Evolutionary conservation across 2,113 vertebrate species (phyloP).

Genomic region (Lethenteron camtschaticum): DNA sequence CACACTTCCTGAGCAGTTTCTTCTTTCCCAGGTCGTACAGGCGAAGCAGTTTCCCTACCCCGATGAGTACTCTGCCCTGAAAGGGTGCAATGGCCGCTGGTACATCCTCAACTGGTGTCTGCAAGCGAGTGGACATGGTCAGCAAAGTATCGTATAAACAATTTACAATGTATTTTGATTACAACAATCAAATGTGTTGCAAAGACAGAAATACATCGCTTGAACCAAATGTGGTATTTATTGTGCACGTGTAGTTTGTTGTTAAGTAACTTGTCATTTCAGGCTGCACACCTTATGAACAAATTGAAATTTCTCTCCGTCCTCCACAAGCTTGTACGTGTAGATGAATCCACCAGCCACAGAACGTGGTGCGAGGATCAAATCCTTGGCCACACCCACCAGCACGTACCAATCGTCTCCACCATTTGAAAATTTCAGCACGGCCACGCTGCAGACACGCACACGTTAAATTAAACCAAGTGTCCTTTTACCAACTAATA

Average conservation of each 20-base stretch:
- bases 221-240: not conserved
- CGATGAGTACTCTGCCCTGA: slow-evolving; percentile 65
- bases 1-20: slow-evolving; percentile 87
- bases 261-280: no score
- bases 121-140: slow-evolving; percentile 5
- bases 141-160: not conserved
- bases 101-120: slow-evolving; percentile 88
- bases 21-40: slow-evolving; percentile 93
- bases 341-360: slow-evolving; percentile 77
- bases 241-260: not conserved
- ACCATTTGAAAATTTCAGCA: slow-evolving; percentile 60
- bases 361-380: slow-evolving; percentile 77
- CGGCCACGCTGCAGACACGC: slow-evolving; percentile 39
- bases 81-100: slow-evolving; percentile 82
- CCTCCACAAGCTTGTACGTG: slow-evolving; percentile 61
- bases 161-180: slow-evolving; percentile 1
- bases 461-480: not conserved
- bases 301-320: slow-evolving; percentile 80
- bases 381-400: slow-evolving; percentile 81
- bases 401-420: slow-evolving; percentile 89
- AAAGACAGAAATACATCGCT: not conserved
- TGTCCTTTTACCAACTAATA: no score
- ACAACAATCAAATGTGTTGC: not conserved
- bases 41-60: slow-evolving; percentile 73
- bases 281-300: slow-evolving; percentile 55